Evolutionary conservation across 2,113 vertebrate species (phyloP).

Genomic region (Plecturocebus donacophilus): DNA sequence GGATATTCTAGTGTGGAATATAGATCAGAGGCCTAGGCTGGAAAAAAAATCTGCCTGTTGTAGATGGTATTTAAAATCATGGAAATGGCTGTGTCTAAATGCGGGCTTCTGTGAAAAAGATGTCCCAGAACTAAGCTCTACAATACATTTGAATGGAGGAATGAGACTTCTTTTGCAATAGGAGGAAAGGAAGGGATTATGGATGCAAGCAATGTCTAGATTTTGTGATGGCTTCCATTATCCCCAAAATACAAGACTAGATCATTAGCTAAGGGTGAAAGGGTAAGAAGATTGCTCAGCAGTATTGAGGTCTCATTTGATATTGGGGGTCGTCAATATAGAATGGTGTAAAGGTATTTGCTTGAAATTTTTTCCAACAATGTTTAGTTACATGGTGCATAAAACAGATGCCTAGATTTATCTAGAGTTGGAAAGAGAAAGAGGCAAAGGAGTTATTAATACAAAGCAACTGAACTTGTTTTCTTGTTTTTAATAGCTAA

Average conservation of each 20-base stretch:
- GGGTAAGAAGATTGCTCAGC: neutral
- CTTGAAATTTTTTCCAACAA: neutral
- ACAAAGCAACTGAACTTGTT: neutral
- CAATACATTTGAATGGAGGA: neutral
- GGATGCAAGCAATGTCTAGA: neutral
- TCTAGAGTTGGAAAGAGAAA: neutral
- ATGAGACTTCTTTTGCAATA: neutral
- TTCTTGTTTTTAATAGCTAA: neutral
- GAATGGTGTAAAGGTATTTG: neutral
- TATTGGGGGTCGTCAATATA: neutral
- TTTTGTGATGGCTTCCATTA: neutral
- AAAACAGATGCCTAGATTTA: neutral
- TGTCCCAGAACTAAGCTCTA: neutral
- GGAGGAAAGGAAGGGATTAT: neutral
- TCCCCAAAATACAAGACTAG: neutral
- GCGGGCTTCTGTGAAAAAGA: neutral
- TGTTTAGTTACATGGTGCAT: neutral
- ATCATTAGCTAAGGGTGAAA: neutral
- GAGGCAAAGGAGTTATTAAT: neutral
- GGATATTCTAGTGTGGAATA: neutral
- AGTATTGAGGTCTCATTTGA: neutral
- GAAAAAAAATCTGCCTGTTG: neutral
- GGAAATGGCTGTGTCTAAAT: neutral
- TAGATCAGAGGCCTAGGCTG: neutral
- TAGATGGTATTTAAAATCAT: constrained; percentile 7